Conservation (phyloP, 2,888 invertebrate genomes). For the Drosophila mettleri region DNA sequence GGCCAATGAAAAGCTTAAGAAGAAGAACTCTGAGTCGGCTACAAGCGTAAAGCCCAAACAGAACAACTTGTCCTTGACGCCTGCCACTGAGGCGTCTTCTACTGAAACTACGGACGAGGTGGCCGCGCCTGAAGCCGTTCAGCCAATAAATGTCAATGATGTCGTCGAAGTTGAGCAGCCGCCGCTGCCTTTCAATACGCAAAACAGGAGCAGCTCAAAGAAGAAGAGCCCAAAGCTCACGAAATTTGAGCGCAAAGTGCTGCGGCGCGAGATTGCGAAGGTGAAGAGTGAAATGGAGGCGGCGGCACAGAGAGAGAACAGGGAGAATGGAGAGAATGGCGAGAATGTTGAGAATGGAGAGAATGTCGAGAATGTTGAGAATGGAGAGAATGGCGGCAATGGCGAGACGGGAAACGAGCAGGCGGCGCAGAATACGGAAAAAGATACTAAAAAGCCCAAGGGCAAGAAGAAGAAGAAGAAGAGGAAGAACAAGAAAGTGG, state of each 20-base stretch:
- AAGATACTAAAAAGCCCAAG: background rate
- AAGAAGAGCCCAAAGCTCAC: conserved; percentile 11
- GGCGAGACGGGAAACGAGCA: background rate
- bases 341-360: background rate
- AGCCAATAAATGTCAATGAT: too few species aligned
- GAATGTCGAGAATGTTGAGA: background rate
- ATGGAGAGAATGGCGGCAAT: too few species aligned
- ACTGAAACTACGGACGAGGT: background rate
- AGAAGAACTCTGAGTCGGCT: background rate
- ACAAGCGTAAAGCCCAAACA: background rate
- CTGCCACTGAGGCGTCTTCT: background rate
- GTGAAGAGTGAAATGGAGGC: background rate
- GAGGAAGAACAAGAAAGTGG: background rate
- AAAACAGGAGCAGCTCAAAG: background rate
- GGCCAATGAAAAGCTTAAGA: background rate
- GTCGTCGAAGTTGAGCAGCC: background rate
- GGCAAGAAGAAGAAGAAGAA: background rate
- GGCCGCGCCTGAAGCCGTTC: too few species aligned
- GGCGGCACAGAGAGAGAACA: background rate
- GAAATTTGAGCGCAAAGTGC: conserved; percentile 31
- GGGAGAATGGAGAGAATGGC: too few species aligned
- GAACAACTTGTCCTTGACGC: too few species aligned
- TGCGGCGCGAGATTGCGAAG: conserved; percentile 9
- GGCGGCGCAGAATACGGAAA: background rate
- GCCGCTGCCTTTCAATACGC: background rate